These are phyloP conservation scores for Cynodonichthys magdalenae DNA, from an alignment of 2,797 vertebrate genomes.

Conservation along the genomic window DNA sequence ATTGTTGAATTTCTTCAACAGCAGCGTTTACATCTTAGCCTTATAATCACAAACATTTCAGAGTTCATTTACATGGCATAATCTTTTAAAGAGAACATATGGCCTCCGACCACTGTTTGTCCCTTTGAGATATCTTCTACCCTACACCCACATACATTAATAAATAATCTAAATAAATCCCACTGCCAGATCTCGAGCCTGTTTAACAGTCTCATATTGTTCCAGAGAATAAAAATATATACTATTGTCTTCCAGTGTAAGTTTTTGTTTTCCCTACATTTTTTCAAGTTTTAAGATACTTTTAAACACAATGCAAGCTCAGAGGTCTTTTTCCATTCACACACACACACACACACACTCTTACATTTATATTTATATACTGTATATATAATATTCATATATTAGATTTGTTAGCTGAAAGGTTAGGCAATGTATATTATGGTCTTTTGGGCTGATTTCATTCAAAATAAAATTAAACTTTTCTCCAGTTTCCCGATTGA, in stretches of 20 bases:
- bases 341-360: slow-evolving; percentile 23
- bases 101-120: slow-evolving; percentile 62
- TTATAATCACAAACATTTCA: slow-evolving; percentile 55
- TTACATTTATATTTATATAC: slow-evolving; percentile 27
- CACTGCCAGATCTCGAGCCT: slow-evolving; percentile 58
- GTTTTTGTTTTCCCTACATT: slow-evolving; percentile 48
- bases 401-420: slow-evolving; percentile 66
- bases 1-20: slow-evolving; percentile 60
- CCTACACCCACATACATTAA: slow-evolving; percentile 32
- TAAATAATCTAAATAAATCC: slow-evolving; percentile 41
- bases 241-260: slow-evolving; percentile 83
- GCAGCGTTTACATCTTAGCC: slow-evolving; percentile 70
- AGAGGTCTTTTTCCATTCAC: slow-evolving; percentile 59
- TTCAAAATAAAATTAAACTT: slow-evolving; percentile 62
- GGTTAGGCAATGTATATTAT: slow-evolving; percentile 66
- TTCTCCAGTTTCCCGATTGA: slow-evolving; percentile 60
- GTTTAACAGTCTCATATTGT: slow-evolving; percentile 77
- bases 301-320: slow-evolving; percentile 64
- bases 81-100: slow-evolving; percentile 69
- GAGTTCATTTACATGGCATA: slow-evolving; percentile 74
- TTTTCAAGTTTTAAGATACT: slow-evolving; percentile 73
- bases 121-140: slow-evolving; percentile 51
- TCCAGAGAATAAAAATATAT: slow-evolving; percentile 81
- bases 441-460: slow-evolving; percentile 67
- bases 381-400: slow-evolving; percentile 33